Conservation (phyloP, 2,113 vertebrate genomes). For the Eleginops maclovinus region DNA sequence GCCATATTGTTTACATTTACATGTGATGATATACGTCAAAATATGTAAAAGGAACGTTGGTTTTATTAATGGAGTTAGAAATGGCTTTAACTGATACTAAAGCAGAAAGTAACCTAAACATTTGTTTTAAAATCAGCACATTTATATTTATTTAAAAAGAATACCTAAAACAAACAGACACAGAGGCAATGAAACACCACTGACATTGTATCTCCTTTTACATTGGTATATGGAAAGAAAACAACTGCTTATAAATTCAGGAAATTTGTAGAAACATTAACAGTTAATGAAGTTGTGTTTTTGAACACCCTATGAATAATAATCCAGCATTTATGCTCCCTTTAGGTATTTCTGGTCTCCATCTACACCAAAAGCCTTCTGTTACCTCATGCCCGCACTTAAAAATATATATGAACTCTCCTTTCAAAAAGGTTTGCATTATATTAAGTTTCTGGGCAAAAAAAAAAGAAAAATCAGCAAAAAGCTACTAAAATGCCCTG, state of each 20-base stretch:
- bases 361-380: neutral
- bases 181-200: neutral
- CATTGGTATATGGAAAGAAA: neutral
- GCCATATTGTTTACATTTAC: neutral
- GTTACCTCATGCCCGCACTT: no score
- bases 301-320: neutral
- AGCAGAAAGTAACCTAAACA: neutral
- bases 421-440: neutral
- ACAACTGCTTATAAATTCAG: neutral
- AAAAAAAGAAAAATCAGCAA: slow-evolving; percentile 22
- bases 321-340: neutral
- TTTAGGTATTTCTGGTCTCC: neutral
- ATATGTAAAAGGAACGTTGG: neutral
- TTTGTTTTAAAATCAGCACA: neutral
- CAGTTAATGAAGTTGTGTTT: neutral
- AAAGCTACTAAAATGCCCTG: neutral
- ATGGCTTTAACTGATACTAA: neutral
- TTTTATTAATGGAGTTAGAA: slow-evolving; percentile 5
- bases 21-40: neutral
- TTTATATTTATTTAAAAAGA: neutral
- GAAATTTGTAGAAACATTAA: neutral
- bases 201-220: neutral
- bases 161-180: neutral
- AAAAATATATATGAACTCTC: no score
- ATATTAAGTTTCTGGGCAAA: neutral